Evolutionary conservation across 2,888 invertebrate species (phyloP).

Genomic region (Ectobius pallidus): DNA sequence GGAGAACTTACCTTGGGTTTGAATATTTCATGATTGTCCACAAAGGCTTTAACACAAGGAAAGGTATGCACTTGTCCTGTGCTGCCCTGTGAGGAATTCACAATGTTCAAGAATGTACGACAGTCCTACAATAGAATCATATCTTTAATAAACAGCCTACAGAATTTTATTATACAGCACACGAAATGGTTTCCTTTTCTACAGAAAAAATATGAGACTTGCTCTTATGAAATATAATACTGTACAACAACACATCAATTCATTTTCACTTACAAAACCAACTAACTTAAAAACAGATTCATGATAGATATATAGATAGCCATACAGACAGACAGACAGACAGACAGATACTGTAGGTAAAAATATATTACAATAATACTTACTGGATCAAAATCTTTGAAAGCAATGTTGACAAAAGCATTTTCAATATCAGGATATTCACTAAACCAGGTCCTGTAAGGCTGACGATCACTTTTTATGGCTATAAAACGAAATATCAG

Average conservation of each 20-base stretch:
- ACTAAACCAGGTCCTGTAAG: background rate
- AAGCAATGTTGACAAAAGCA: background rate
- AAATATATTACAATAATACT: too few relatives aligned
- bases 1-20: constrained; percentile 1
- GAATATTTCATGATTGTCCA: background rate
- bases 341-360: too few relatives aligned
- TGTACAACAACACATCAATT: too few relatives aligned
- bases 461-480: background rate
- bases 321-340: too few relatives aligned
- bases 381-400: constrained; percentile 9
- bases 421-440: background rate
- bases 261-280: too few relatives aligned
- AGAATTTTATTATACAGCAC: too few relatives aligned
- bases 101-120: constrained; percentile 3
- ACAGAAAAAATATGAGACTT: too few relatives aligned
- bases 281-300: too few relatives aligned
- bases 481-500: constrained; percentile 12
- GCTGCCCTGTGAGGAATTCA: background rate
- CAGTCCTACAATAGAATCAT: background rate
- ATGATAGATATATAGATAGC: too few relatives aligned
- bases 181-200: too few relatives aligned
- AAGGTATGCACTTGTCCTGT: background rate
- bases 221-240: too few relatives aligned
- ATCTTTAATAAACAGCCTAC: too few relatives aligned
- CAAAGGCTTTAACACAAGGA: background rate